Evolutionary conservation across 2,888 invertebrate genomes (phyloP), one percentile per base, ranked within the genome.

Genomic region (Nyleta sp.): DNA sequence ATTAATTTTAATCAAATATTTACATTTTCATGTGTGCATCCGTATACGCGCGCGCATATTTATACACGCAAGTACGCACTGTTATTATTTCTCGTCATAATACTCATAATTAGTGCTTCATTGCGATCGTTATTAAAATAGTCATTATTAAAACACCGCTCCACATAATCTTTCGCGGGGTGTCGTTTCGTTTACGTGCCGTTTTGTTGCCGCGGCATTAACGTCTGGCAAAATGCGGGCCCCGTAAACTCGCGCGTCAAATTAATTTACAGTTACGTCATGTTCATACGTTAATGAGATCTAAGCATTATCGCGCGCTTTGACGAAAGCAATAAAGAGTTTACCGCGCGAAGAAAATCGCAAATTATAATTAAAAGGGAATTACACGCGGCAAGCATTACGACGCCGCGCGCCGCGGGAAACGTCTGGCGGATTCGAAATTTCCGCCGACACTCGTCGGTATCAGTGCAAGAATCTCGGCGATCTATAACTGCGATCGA

Each of bases 1-100:
- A 89, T 88, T 90, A 89, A 90, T 87, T 89, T 89, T 89, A 87
- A 90, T 90, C 88, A 89, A 90, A 89, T 89, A 90, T 90, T 90
- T 89, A 72, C 71, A 71, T 71, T 60, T 55, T 31, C 48, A 35
- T 44, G 57, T 31, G 52, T 42, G 71, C 20, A 17, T 18, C 17
- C 8, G 10, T 24, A 13, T 7, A n/a, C 15, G 11, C 11, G 6
- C 17, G 50, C 20, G 40, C 52, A 33, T 46, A 60, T 57, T 48
- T 62, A 64, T 67, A 52, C 59, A 33, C 13, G 17, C 38, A 13
- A 57, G 38, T 40, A n/a, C 53, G 28, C 44, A 15, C 53, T 62
- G 53, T 74, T 75, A 68, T 75, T 75, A 68, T 75, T 60, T 38
- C 57, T 62, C 62, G 68, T 68, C 67, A 68, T 74, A 67, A 74